A percentile compares a stretch with the other conserved stretches of the same genome.
These are phyloP conservation scores for Mythimna vitellina DNA, from an alignment of 2,888 invertebrate genomes.

Conservation along the genomic window DNA sequence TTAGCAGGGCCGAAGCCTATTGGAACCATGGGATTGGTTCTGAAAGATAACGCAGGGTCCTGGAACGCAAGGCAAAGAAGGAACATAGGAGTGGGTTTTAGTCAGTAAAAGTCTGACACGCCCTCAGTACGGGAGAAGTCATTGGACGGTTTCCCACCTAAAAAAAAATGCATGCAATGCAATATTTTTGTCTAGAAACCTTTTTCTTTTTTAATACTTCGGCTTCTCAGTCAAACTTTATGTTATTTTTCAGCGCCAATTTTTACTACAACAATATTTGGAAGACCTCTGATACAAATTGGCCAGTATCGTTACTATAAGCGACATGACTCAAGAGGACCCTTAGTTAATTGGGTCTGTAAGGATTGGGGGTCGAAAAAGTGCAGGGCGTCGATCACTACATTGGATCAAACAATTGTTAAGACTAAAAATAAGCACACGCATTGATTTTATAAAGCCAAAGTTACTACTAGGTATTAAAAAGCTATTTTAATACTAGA, in stretches of 20 bases:
- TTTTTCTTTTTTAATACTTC: background rate
- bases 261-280: conserved; percentile 65
- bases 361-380: conserved; percentile 32
- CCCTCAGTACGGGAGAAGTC: too few species aligned
- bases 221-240: background rate
- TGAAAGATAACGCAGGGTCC: too few species aligned
- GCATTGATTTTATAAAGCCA: conserved; percentile 42
- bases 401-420: conserved; percentile 62
- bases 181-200: background rate
- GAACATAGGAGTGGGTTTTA: too few species aligned
- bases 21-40: too few species aligned
- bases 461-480: background rate
- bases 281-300: conserved; percentile 69
- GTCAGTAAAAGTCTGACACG: too few species aligned
- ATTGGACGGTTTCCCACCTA: too few species aligned
- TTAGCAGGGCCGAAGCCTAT: too few species aligned
- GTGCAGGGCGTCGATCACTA: conserved; percentile 68
- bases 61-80: too few species aligned
- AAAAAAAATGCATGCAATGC: background rate
- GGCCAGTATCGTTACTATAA: conserved; percentile 70
- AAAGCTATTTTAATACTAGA: too few species aligned
- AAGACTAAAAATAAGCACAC: conserved; percentile 65
- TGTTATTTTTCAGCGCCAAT: conserved; percentile 30
- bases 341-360: conserved; percentile 66
- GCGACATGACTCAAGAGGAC: conserved; percentile 46